These are phyloP conservation scores for Thymelicus sylvestris DNA, from an alignment of 2,888 invertebrate species.

Conservation along the genomic window DNA sequence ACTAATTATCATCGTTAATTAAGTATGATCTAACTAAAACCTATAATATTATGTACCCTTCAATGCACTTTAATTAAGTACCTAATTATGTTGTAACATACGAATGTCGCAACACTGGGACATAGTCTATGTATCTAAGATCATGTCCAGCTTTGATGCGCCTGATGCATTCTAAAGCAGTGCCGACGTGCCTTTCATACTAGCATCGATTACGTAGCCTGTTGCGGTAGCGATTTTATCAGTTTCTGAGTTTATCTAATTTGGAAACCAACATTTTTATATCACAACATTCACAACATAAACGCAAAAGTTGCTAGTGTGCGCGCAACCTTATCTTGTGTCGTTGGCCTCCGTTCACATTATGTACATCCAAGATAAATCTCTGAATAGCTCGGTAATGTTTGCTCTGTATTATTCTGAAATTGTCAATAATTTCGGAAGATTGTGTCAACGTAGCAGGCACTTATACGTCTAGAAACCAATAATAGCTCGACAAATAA, in stretches of 20 bases:
- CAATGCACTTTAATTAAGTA: neutral
- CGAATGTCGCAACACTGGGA: constrained; percentile 19
- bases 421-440: constrained; percentile 49
- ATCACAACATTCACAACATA: constrained; percentile 16
- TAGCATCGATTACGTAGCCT: constrained; percentile 39
- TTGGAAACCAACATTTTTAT: constrained; percentile 34
- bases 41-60: neutral
- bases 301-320: constrained; percentile 31
- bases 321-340: constrained; percentile 42
- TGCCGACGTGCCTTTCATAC: constrained; percentile 34
- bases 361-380: constrained; percentile 42
- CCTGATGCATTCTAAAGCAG: constrained; percentile 40
- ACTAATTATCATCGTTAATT: neutral
- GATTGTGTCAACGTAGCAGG: constrained; percentile 50
- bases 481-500: too few species aligned
- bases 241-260: constrained; percentile 37
- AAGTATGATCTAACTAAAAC: constrained; percentile 45
- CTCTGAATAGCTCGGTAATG: constrained; percentile 55
- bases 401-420: constrained; percentile 59
- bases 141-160: constrained; percentile 39
- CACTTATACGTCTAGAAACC: constrained; percentile 14
- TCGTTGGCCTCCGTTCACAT: constrained; percentile 60
- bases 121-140: constrained; percentile 31
- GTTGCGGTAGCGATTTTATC: constrained; percentile 39
- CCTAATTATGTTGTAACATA: constrained; percentile 2